These are phyloP conservation scores for Hybos culiciformis DNA, from an alignment of 2,888 invertebrate genomes.

Conservation along the genomic window DNA sequence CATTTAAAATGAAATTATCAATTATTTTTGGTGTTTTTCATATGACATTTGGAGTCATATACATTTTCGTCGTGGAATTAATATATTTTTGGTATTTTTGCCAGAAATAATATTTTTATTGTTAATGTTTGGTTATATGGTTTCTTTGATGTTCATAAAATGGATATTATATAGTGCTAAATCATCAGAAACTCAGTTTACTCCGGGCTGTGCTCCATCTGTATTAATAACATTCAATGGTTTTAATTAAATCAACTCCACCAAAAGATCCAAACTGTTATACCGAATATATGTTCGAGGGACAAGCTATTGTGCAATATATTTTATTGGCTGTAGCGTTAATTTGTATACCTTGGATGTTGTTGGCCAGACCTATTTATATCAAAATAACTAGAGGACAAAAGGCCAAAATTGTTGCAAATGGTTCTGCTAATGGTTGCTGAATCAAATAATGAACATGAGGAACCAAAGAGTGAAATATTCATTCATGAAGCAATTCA, in stretches of 20 bases:
- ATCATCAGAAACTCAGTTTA: slow-evolving; percentile 24
- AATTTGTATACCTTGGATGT: slow-evolving; percentile 85
- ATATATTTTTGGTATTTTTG: slow-evolving; percentile 70
- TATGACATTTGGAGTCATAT: slow-evolving; percentile 86
- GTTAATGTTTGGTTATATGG: slow-evolving; percentile 83
- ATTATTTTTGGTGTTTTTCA: slow-evolving; percentile 87
- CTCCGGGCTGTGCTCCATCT: slow-evolving; percentile 54
- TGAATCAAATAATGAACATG: slow-evolving; percentile 39
- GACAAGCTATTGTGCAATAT: slow-evolving; percentile 58
- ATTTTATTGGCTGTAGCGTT: slow-evolving; percentile 68
- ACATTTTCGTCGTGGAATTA: slow-evolving; percentile 54
- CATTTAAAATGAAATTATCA: slow-evolving; percentile 93
- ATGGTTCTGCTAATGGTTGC: no score
- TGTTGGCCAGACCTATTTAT: slow-evolving; percentile 80
- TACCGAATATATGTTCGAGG: slow-evolving; percentile 51
- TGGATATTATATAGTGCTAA: slow-evolving; percentile 61
- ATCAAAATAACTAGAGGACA: slow-evolving; percentile 36
- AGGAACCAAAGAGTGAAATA: slow-evolving; percentile 68
- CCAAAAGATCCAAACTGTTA: slow-evolving; percentile 34
- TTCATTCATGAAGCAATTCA: slow-evolving; percentile 92
- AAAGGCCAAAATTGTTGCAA: no score
- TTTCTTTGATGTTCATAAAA: slow-evolving; percentile 83
- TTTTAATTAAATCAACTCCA: slow-evolving; percentile 46
- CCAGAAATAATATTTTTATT: slow-evolving; percentile 82
- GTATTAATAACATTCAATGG: slow-evolving; percentile 69